phyloP scores from a whole-genome alignment of 2,888 invertebrate genomes.

The Tribolium freemani region DNA sequence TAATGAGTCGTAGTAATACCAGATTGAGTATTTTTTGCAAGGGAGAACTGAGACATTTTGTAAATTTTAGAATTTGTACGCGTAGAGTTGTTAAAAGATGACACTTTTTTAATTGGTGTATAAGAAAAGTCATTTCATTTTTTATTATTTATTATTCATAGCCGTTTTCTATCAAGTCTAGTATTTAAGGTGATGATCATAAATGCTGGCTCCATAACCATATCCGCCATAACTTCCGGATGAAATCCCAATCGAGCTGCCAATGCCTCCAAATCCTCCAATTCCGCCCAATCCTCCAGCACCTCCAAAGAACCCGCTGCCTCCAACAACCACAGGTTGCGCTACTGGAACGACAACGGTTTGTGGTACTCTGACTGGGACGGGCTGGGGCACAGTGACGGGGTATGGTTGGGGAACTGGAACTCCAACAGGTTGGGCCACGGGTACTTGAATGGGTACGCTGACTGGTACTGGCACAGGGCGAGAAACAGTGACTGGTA shows the following conservation, averaged over 20 bases:
- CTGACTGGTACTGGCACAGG: conserved; percentile 54
- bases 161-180: not conserved
- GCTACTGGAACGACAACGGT: conserved; percentile 56
- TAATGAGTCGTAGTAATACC: too few species aligned
- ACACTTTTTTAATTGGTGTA: too few species aligned
- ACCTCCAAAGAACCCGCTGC: conserved; percentile 45
- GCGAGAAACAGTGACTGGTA: conserved; percentile 55
- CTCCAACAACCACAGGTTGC: conserved; percentile 52
- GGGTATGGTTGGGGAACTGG: conserved; percentile 72
- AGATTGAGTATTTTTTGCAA: too few species aligned
- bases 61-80: too few species aligned
- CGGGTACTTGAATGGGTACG: conserved; percentile 68
- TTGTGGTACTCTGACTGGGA: conserved; percentile 64
- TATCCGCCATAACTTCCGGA: conserved; percentile 39
- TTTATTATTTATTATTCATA: conserved; percentile 16
- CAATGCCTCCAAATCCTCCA: conserved; percentile 40
- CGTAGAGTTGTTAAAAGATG: too few species aligned
- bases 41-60: too few species aligned
- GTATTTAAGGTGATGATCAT: conserved; percentile 22
- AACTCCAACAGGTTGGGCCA: conserved; percentile 67
- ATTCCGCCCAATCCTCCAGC: conserved; percentile 46
- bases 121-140: not conserved
- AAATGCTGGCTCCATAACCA: conserved; percentile 22
- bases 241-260: conserved; percentile 35
- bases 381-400: conserved; percentile 71